Evolutionary conservation across 1,140 invertebrate genomes (phyloP).

Genomic region (Lordiphosa mommai): DNA sequence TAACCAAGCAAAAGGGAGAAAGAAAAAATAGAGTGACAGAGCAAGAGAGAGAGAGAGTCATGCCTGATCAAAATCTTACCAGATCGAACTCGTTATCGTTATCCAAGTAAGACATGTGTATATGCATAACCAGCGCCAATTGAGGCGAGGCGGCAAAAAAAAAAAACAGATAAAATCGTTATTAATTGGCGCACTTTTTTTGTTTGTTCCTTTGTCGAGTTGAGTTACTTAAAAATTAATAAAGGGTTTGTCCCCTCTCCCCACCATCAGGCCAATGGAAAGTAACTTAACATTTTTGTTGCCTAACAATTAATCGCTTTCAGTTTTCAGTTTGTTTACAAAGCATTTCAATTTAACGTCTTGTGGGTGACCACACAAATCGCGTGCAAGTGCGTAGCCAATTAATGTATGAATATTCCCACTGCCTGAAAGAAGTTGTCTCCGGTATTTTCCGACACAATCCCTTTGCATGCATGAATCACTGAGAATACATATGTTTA

Average conservation of each 20-base stretch:
- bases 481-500: too few relatives aligned
- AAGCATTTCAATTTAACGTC: constrained; percentile 25
- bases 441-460: constrained; percentile 31
- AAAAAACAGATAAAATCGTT: constrained; percentile 48
- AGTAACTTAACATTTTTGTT: constrained; percentile 11
- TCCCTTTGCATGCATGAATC: constrained; percentile 2
- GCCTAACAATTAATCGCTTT: constrained; percentile 33
- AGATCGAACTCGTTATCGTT: constrained; percentile 73
- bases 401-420: constrained; percentile 11
- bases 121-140: constrained; percentile 26
- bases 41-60: constrained; percentile 16
- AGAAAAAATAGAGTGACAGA: background rate
- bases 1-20: constrained; percentile 25
- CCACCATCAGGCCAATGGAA: constrained; percentile 14
- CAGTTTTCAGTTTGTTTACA: constrained; percentile 31
- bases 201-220: constrained; percentile 22
- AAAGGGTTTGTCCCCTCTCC: constrained; percentile 13
- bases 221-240: constrained; percentile 46
- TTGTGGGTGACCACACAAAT: constrained; percentile 2
- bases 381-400: constrained; percentile 12
- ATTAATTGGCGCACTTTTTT: constrained; percentile 59
- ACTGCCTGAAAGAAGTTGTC: constrained; percentile 31
- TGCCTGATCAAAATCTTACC: constrained; percentile 58
- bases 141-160: constrained; percentile 33
- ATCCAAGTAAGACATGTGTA: constrained; percentile 46